Conservation (phyloP, 2,888 invertebrate species). For the Volucella zonaria region DNA sequence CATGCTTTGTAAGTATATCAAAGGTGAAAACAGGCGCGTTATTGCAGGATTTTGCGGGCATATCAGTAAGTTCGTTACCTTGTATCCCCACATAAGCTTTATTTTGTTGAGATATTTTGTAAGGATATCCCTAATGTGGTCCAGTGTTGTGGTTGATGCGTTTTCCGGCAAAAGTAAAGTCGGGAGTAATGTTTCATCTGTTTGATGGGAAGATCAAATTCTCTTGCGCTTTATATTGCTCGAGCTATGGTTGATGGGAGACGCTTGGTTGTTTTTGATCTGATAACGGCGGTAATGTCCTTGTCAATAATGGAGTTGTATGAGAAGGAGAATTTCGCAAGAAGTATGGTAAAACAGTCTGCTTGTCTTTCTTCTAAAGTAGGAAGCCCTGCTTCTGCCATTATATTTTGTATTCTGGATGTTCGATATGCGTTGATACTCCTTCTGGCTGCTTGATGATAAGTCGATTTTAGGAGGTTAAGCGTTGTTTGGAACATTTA, state of each 20-base stretch:
- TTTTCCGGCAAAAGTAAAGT: neutral
- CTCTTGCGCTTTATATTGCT: neutral
- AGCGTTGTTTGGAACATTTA: no score
- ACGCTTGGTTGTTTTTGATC: no score
- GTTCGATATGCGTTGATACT: no score
- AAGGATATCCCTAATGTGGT: neutral
- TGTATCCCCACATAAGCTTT: neutral
- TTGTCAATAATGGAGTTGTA: no score
- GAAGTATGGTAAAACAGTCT: neutral
- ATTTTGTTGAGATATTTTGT: neutral
- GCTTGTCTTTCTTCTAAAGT: neutral
- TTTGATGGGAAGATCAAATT: neutral
- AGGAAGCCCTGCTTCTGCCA: neutral
- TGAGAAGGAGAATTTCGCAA: neutral
- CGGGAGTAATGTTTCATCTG: neutral
- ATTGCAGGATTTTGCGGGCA: conserved; percentile 6
- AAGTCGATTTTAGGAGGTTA: no score
- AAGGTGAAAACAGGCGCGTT: neutral
- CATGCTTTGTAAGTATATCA: conserved; percentile 3
- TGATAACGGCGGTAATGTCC: no score
- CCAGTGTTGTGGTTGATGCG: conserved; percentile 3
- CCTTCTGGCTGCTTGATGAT: no score
- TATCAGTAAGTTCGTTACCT: conserved; percentile 6
- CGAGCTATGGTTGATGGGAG: neutral
- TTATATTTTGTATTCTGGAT: no score